Evolutionary conservation across 2,797 vertebrate species (phyloP).

Genomic region (Acipenser transmontanus): DNA sequence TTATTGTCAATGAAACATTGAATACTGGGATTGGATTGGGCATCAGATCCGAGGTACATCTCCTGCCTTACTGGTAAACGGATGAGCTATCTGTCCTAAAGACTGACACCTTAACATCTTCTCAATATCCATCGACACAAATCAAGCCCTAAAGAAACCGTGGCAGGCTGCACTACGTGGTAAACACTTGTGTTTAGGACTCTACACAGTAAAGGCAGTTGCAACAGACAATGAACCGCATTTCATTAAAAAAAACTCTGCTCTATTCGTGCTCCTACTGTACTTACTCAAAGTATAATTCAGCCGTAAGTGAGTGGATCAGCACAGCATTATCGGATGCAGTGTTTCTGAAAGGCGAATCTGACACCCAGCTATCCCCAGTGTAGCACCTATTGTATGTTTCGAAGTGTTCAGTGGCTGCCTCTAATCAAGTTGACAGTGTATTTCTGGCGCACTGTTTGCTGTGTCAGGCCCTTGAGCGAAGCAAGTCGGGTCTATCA

Average conservation of each 20-base stretch:
- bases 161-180: conserved; percentile 13
- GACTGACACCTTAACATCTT: conserved; percentile 18
- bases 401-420: too few relatives aligned
- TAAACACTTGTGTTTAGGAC: neutral
- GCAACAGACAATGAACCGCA: neutral
- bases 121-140: conserved; percentile 20
- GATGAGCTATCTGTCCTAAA: conserved; percentile 2
- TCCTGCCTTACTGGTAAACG: neutral
- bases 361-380: too few relatives aligned
- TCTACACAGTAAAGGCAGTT: neutral
- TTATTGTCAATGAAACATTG: too few relatives aligned
- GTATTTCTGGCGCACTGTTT: too few relatives aligned
- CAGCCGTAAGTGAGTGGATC: neutral
- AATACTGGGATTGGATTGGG: neutral
- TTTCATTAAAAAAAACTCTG: neutral
- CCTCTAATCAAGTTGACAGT: too few relatives aligned
- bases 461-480: too few relatives aligned
- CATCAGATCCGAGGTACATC: neutral
- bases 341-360: too few relatives aligned
- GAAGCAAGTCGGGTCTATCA: too few relatives aligned
- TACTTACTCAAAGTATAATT: neutral
- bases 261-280: neutral
- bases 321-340: neutral
- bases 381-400: too few relatives aligned
- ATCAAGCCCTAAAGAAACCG: conserved; percentile 5